phyloP scores from a whole-genome alignment of 2,113 vertebrate species.

The Cavia porcellus region DNA sequence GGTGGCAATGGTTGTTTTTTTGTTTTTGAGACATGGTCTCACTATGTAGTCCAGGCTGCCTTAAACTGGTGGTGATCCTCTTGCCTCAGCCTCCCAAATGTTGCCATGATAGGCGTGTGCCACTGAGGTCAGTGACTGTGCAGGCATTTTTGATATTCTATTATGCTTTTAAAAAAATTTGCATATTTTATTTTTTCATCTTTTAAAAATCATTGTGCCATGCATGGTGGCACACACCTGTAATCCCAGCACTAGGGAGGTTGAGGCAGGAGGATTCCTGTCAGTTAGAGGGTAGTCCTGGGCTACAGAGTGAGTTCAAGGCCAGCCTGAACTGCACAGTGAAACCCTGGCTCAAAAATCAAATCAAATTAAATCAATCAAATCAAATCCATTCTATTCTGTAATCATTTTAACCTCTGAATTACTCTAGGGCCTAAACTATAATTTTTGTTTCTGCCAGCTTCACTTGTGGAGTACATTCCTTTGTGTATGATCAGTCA shows the following conservation, averaged over 20 bases:
- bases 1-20: background rate
- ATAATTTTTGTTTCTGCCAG: background rate
- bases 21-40: background rate
- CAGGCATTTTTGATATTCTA: background rate
- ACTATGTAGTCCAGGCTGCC: background rate
- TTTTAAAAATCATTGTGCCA: constrained; percentile 24
- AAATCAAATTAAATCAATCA: background rate
- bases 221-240: background rate
- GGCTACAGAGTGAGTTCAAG: background rate
- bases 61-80: background rate
- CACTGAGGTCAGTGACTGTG: background rate
- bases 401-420: constrained; percentile 42
- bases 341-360: background rate
- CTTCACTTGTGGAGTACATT: background rate
- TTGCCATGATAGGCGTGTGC: background rate
- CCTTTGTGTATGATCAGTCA: background rate
- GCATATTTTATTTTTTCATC: background rate
- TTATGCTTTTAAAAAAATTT: background rate
- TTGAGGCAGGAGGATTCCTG: background rate
- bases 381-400: background rate
- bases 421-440: background rate
- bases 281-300: background rate
- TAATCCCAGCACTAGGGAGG: background rate
- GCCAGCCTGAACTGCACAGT: background rate
- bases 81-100: background rate